A percentile compares a stretch with the other conserved stretches of the same genome.
Evolutionary conservation across 2,113 vertebrate species (phyloP).

Genomic region (Zeus faber): DNA sequence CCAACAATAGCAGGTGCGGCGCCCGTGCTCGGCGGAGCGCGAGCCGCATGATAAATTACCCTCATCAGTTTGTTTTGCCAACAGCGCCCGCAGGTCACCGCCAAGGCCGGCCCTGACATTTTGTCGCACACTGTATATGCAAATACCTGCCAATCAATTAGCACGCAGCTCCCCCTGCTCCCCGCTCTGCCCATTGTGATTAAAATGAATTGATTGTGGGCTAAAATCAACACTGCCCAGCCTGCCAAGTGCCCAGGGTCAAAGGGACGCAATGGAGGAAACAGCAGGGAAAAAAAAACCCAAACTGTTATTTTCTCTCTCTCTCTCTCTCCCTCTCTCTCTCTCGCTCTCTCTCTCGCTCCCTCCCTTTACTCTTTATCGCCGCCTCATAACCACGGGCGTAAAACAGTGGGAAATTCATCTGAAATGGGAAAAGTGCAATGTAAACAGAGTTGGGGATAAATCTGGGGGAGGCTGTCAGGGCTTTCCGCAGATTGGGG

Average conservation of each 20-base stretch:
- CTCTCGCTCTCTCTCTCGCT: slow-evolving; percentile 3
- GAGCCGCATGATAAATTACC: slow-evolving; percentile 76
- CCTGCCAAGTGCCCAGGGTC: slow-evolving; percentile 60
- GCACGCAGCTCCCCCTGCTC: slow-evolving; percentile 32
- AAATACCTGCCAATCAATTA: slow-evolving; percentile 82
- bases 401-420: slow-evolving; percentile 33
- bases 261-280: slow-evolving; percentile 38
- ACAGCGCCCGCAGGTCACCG: slow-evolving; percentile 72
- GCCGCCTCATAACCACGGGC: slow-evolving; percentile 28
- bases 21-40: slow-evolving; percentile 48
- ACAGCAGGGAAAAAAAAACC: slow-evolving; percentile 20
- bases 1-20: slow-evolving; percentile 65
- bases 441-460: slow-evolving; percentile 48
- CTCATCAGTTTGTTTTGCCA: slow-evolving; percentile 79
- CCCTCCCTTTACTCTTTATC: slow-evolving; percentile 41
- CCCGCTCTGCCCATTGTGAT: slow-evolving; percentile 66
- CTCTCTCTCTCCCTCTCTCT: slow-evolving; percentile 7
- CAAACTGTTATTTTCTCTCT: slow-evolving; percentile 24
- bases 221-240: slow-evolving; percentile 64
- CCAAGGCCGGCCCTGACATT: slow-evolving; percentile 75
- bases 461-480: slow-evolving; percentile 35
- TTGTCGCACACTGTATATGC: slow-evolving; percentile 78
- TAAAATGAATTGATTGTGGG: slow-evolving; percentile 75
- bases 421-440: slow-evolving; percentile 48
- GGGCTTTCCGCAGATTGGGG: slow-evolving; percentile 37